Conservation (phyloP, 2,113 vertebrate species). For the Sinocyclocheilus grahami region DNA sequence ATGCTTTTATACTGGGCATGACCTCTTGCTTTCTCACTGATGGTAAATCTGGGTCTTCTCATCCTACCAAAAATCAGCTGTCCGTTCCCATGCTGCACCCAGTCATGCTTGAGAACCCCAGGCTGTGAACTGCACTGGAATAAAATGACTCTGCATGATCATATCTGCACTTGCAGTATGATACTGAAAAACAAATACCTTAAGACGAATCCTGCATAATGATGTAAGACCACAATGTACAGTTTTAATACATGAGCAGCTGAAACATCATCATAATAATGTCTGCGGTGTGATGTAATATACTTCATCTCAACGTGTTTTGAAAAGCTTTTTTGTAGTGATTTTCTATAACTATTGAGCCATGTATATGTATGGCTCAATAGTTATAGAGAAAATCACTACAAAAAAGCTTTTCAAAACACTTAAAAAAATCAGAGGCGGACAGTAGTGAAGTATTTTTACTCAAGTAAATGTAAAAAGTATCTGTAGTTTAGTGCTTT, state of each 20-base stretch:
- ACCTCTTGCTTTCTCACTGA: slow-evolving; percentile 22
- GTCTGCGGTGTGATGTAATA: not conserved
- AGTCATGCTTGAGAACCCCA: slow-evolving; percentile 65
- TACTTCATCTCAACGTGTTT: not conserved
- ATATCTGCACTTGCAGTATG: slow-evolving; percentile 24
- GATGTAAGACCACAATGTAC: slow-evolving; percentile 3
- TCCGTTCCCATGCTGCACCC: slow-evolving; percentile 62
- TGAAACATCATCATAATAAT: not conserved
- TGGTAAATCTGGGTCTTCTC: slow-evolving; percentile 34
- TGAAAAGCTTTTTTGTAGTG: not conserved
- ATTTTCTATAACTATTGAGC: not conserved
- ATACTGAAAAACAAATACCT: not conserved
- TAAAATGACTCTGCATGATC: slow-evolving; percentile 30
- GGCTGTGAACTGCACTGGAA: slow-evolving; percentile 49
- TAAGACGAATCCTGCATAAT: not conserved
- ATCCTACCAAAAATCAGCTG: slow-evolving; percentile 62
- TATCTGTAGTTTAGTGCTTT: too few relatives aligned
- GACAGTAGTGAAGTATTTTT: too few relatives aligned
- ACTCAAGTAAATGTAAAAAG: too few relatives aligned
- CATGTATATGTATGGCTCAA: too few relatives aligned
- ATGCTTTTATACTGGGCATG: slow-evolving; percentile 1
- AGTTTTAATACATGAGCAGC: not conserved
- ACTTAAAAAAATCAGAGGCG: too few relatives aligned
- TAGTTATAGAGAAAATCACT: too few relatives aligned
- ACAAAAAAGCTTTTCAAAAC: too few relatives aligned